Evolutionary conservation across 2,888 invertebrate genomes (phyloP).

Genomic region (Epirrhoe tristata): DNA sequence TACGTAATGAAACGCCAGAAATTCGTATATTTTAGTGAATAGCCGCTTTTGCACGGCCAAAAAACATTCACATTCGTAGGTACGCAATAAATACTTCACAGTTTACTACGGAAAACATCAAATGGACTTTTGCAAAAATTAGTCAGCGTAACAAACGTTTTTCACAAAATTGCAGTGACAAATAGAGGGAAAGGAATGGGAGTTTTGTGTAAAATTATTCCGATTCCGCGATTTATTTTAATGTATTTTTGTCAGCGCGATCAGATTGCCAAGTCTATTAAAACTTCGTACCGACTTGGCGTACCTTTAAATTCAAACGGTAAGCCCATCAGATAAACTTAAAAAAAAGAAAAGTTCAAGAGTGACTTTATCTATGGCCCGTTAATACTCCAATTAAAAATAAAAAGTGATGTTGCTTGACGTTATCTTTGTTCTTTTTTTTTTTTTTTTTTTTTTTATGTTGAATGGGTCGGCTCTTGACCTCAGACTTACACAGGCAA

Average conservation of each 20-base stretch:
- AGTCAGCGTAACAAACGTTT: slow-evolving; percentile 34
- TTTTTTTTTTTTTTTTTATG: too few relatives aligned
- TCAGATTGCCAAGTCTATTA: slow-evolving; percentile 82
- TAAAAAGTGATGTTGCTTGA: slow-evolving; percentile 72
- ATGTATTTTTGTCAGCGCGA: slow-evolving; percentile 68
- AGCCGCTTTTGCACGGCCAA: slow-evolving; percentile 34
- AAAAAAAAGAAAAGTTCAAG: slow-evolving; percentile 66
- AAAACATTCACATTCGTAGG: slow-evolving; percentile 35
- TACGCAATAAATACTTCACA: slow-evolving; percentile 37
- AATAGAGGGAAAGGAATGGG: slow-evolving; percentile 36
- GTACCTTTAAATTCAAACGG: slow-evolving; percentile 82
- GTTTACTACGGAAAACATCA: slow-evolving; percentile 36
- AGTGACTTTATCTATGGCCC: slow-evolving; percentile 79
- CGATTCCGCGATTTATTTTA: slow-evolving; percentile 62
- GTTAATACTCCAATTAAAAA: slow-evolving; percentile 84
- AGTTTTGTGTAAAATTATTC: slow-evolving; percentile 33
- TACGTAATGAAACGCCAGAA: slow-evolving; percentile 58
- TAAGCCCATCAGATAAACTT: slow-evolving; percentile 81
- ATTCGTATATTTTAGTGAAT: slow-evolving; percentile 48
- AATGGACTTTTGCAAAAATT: slow-evolving; percentile 36
- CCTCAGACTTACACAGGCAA: too few relatives aligned
- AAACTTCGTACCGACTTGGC: slow-evolving; percentile 78
- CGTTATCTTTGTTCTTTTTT: slow-evolving; percentile 63
- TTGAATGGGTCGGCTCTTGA: too few relatives aligned
- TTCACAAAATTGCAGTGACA: slow-evolving; percentile 35